Conservation (phyloP, 2,113 vertebrate species). For the Hypocryptadius cinnamomeus region DNA sequence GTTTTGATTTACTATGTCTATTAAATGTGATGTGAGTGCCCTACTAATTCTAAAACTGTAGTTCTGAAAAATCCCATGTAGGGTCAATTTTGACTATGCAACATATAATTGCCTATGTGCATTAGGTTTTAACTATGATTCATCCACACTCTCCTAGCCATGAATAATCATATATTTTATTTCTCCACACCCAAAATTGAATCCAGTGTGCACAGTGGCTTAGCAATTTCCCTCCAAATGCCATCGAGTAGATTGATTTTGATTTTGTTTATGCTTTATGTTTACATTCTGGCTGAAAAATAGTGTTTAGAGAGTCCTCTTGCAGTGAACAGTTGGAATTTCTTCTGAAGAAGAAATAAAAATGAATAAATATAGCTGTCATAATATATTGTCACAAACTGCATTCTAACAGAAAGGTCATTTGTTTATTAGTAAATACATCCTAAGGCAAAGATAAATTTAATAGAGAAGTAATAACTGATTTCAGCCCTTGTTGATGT, state of each 20-base stretch:
- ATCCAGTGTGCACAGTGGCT: neutral
- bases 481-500: slow-evolving; percentile 13
- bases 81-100: neutral
- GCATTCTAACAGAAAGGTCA: slow-evolving; percentile 55
- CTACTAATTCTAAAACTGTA: neutral
- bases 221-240: neutral
- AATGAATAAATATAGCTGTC: slow-evolving; percentile 16
- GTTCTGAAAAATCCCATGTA: neutral
- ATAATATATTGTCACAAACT: slow-evolving; percentile 34
- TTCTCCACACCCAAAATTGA: neutral
- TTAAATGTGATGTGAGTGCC: neutral
- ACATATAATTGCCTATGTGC: neutral
- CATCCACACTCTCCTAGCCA: neutral
- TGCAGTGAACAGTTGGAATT: neutral
- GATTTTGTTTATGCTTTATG: neutral
- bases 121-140: neutral
- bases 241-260: neutral
- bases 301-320: neutral
- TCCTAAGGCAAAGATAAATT: slow-evolving; percentile 56
- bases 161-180: neutral
- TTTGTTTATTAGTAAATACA: slow-evolving; percentile 54
- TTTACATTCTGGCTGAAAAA: neutral
- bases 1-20: neutral
- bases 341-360: neutral
- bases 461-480: slow-evolving; percentile 56